These are phyloP conservation scores for Diaperis boleti DNA, from an alignment of 2,888 invertebrate genomes.

Conservation along the genomic window DNA sequence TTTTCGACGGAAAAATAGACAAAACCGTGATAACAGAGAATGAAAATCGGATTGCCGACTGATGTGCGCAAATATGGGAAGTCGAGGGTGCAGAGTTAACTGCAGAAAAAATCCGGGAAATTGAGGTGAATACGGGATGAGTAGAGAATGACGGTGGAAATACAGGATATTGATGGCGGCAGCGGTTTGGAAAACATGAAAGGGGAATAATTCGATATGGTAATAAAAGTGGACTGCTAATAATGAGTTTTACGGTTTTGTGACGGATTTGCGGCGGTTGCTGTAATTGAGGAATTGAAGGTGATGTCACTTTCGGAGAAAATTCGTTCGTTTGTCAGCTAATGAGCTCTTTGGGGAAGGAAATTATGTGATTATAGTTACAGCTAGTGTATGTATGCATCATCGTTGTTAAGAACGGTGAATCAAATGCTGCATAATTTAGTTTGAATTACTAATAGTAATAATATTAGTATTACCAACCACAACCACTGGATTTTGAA, in stretches of 20 bases:
- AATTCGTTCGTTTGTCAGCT: too few relatives aligned
- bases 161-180: slow-evolving; percentile 7
- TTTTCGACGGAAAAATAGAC: not conserved
- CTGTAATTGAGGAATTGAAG: not conserved
- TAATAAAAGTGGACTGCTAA: not conserved
- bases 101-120: not conserved
- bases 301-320: too few relatives aligned
- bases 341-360: too few relatives aligned
- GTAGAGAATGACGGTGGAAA: not conserved
- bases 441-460: too few relatives aligned
- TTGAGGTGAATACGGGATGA: slow-evolving; percentile 5
- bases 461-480: too few relatives aligned
- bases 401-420: too few relatives aligned
- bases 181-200: not conserved
- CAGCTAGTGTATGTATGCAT: too few relatives aligned
- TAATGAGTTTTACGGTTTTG: not conserved
- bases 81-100: slow-evolving; percentile 11
- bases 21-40: slow-evolving; percentile 1
- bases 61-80: slow-evolving; percentile 12
- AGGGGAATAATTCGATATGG: not conserved
- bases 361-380: too few relatives aligned
- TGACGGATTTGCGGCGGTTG: not conserved
- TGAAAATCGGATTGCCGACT: slow-evolving; percentile 8
- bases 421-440: too few relatives aligned
- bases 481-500: too few relatives aligned